These are phyloP conservation scores for Spea hammondii DNA, from an alignment of 2,797 vertebrate genomes.

Conservation along the genomic window DNA sequence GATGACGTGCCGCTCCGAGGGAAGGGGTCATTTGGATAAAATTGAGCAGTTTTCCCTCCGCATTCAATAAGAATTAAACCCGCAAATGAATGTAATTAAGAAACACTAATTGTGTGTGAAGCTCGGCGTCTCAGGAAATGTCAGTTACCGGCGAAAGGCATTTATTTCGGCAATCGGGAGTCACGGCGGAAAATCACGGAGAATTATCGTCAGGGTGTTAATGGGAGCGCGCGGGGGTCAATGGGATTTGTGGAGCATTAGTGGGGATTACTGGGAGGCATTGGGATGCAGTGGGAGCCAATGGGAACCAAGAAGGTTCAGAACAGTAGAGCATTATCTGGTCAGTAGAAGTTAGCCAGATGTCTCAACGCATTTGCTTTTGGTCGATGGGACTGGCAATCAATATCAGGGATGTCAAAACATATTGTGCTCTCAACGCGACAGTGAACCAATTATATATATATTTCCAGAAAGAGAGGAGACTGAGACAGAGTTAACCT, in stretches of 20 bases:
- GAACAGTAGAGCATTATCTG: background rate
- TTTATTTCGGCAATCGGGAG: background rate
- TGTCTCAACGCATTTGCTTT: background rate
- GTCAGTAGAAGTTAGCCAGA: conserved; percentile 1
- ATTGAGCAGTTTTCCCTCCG: background rate
- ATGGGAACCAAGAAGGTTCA: background rate
- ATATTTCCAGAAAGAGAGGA: too few relatives aligned
- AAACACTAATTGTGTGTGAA: conserved; percentile 5
- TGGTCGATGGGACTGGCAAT: background rate
- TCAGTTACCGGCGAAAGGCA: conserved; percentile 4
- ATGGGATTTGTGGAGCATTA: conserved; percentile 24
- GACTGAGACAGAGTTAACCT: too few relatives aligned
- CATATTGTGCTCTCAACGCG: background rate
- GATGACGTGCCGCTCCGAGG: background rate
- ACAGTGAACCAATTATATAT: too few relatives aligned
- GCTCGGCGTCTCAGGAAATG: conserved; percentile 8
- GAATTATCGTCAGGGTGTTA: background rate
- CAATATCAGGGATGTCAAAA: background rate
- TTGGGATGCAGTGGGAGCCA: background rate
- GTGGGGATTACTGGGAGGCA: conserved; percentile 19
- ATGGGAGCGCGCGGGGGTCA: background rate
- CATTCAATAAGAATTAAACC: background rate
- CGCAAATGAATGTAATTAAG: conserved; percentile 21
- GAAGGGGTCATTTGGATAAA: conserved; percentile 1
- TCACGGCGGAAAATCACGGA: background rate